Conservation (phyloP, 2,888 invertebrate species). For the Tetanocera ferruginea region DNA sequence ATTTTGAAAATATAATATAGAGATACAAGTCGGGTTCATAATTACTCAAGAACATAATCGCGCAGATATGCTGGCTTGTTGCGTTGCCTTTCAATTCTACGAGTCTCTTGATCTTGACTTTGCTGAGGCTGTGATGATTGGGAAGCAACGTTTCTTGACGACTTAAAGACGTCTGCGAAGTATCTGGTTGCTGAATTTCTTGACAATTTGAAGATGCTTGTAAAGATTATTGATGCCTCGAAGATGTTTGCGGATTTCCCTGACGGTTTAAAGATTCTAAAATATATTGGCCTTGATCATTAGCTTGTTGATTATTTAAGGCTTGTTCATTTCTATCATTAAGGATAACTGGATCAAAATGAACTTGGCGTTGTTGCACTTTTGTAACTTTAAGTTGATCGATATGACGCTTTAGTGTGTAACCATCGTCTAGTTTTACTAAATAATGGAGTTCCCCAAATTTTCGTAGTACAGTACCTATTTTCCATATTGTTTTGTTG, state of each 20-base stretch:
- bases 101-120: background rate
- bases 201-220: background rate
- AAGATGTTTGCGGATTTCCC: background rate
- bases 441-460: slow-evolving; percentile 28
- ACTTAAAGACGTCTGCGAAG: background rate
- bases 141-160: background rate
- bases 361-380: background rate
- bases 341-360: background rate
- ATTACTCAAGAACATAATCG: too few relatives aligned
- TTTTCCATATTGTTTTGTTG: slow-evolving; percentile 20
- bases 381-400: slow-evolving; percentile 2
- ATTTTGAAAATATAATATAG: background rate
- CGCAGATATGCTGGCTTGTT: background rate
- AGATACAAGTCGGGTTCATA: background rate
- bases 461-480: slow-evolving; percentile 15
- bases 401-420: slow-evolving; percentile 21
- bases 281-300: background rate
- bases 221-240: background rate
- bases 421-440: slow-evolving; percentile 15
- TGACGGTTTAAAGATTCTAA: background rate
- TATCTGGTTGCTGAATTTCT: background rate
- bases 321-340: too few relatives aligned
- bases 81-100: background rate
- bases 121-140: background rate
- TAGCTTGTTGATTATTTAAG: background rate